Conservation (phyloP, 2,888 invertebrate genomes). For the Ophion ellenae region DNA sequence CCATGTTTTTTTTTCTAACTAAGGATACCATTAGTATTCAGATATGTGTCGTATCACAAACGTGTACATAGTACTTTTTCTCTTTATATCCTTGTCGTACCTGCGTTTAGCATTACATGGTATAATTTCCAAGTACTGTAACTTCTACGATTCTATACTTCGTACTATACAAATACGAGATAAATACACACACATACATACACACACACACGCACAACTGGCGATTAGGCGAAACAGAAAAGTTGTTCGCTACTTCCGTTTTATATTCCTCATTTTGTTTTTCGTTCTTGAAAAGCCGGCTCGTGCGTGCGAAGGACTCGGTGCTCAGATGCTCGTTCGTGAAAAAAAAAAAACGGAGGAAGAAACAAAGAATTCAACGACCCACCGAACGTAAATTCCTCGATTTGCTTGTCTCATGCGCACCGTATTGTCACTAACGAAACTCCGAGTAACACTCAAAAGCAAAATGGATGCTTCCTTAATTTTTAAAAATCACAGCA, state of each 20-base stretch:
- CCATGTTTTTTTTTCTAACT: conserved; percentile 55
- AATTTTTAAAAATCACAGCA: conserved; percentile 2
- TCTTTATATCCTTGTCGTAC: conserved; percentile 51
- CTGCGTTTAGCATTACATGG: conserved; percentile 55
- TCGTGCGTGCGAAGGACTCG: not conserved
- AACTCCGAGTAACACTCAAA: not conserved
- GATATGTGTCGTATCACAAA: conserved; percentile 69
- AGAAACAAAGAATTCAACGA: not conserved
- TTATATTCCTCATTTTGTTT: not conserved
- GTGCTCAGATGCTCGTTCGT: conserved; percentile 12
- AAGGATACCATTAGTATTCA: conserved; percentile 73
- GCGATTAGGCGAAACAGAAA: conserved; percentile 10
- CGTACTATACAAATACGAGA: conserved; percentile 17
- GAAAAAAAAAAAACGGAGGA: conserved; percentile 1
- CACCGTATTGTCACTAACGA: conserved; percentile 18
- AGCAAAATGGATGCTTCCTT: conserved; percentile 46
- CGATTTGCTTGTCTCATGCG: conserved; percentile 46
- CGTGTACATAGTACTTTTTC: conserved; percentile 73
- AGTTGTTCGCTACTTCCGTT: conserved; percentile 21
- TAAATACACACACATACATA: conserved; percentile 4
- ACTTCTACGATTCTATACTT: conserved; percentile 43
- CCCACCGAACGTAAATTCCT: conserved; percentile 53
- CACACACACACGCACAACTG: not conserved
- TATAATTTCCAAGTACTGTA: conserved; percentile 54
- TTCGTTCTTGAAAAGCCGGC: not conserved